Conservation (phyloP, 2,113 vertebrate species). For the Ifrita kowaldi region DNA sequence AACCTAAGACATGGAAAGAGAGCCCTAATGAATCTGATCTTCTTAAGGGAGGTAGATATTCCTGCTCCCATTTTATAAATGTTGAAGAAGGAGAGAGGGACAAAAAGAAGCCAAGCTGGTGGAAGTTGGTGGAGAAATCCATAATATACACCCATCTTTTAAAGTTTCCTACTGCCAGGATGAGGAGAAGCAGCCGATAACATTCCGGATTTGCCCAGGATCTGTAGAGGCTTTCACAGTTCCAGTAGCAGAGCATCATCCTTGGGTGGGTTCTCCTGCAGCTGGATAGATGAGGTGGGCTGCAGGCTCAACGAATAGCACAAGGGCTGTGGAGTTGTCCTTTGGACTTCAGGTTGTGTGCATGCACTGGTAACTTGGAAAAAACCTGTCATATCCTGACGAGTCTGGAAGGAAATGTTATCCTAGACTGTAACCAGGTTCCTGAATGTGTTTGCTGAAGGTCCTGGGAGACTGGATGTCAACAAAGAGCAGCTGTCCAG, state of each 20-base stretch:
- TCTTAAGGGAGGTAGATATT: not conserved
- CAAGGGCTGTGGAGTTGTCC: not conserved
- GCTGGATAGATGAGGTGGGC: not conserved
- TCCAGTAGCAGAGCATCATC: not conserved
- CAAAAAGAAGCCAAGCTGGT: not conserved
- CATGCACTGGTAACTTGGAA: not conserved
- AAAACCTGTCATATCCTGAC: not conserved
- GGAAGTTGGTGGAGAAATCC: not conserved
- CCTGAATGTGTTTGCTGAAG: not conserved
- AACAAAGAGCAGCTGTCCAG: slow-evolving; percentile 1
- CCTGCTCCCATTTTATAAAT: not conserved
- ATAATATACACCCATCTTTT: not conserved
- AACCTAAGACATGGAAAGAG: not conserved
- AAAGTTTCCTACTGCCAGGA: not conserved
- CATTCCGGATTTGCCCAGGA: not conserved
- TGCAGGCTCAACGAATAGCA: not conserved
- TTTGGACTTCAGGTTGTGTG: not conserved
- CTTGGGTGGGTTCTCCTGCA: not conserved
- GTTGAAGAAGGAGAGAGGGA: not conserved
- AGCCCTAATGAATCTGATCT: not conserved
- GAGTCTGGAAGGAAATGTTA: not conserved
- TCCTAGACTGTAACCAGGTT: not conserved
- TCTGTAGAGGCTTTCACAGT: not conserved
- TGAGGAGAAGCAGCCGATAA: not conserved
- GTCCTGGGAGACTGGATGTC: not conserved